phyloP scores from a whole-genome alignment of 2,797 vertebrate genomes.

The Leptodactylus fallax region DNA sequence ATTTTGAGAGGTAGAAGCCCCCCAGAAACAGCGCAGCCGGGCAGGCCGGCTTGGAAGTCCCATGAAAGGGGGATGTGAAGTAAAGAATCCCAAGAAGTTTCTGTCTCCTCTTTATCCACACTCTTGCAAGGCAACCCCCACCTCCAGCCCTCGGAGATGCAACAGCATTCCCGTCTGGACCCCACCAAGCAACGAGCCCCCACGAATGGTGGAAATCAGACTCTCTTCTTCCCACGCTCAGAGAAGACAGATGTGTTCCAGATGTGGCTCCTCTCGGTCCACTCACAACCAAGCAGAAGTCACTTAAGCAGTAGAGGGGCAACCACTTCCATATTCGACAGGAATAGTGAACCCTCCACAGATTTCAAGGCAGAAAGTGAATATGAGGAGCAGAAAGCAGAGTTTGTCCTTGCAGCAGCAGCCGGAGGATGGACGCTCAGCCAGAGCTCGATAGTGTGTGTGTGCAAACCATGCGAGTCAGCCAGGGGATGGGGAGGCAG shows the following conservation, averaged over 20 bases:
- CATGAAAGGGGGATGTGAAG: slow-evolving; percentile 66
- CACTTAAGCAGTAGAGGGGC: slow-evolving; percentile 30
- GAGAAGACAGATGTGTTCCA: slow-evolving; percentile 60
- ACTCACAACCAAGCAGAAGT: not conserved
- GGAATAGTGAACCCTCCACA: not conserved
- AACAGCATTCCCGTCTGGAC: slow-evolving; percentile 59
- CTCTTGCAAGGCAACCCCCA: slow-evolving; percentile 83
- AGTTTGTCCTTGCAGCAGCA: slow-evolving; percentile 19
- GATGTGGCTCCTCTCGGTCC: slow-evolving; percentile 53
- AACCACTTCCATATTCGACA: slow-evolving; percentile 8
- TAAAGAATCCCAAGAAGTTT: slow-evolving; percentile 37
- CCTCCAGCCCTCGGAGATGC: slow-evolving; percentile 72
- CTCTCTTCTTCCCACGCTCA: slow-evolving; percentile 58
- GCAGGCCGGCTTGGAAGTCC: slow-evolving; percentile 69
- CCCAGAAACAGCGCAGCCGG: slow-evolving; percentile 53
- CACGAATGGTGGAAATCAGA: slow-evolving; percentile 45
- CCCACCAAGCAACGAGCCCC: slow-evolving; percentile 41
- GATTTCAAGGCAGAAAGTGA: slow-evolving; percentile 1
- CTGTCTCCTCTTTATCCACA: slow-evolving; percentile 80
- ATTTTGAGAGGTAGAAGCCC: slow-evolving; percentile 82
- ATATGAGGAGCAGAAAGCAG: not conserved
- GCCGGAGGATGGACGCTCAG: slow-evolving; percentile 7
- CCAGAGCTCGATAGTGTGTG: slow-evolving; percentile 14
- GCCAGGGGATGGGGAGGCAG: slow-evolving; percentile 65
- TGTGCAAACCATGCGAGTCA: slow-evolving; percentile 36